Conservation (phyloP, 1,140 invertebrate species). For the Sweltsa coloradensis region DNA sequence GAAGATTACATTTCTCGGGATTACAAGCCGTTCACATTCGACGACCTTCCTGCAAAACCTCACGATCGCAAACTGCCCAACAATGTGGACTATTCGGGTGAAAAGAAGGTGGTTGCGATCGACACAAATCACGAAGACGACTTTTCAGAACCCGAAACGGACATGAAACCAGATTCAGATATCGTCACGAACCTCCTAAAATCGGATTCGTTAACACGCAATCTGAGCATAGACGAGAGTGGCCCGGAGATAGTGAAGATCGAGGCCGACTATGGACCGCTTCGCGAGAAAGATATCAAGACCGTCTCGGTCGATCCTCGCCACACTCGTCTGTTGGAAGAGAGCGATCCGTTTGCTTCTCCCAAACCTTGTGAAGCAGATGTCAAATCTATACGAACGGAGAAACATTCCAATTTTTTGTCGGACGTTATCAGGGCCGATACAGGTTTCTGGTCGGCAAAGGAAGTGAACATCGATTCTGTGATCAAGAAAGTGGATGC, state of each 20-base stretch:
- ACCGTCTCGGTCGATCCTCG: slow-evolving; percentile 3
- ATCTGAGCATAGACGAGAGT: slow-evolving; percentile 2
- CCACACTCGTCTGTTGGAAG: neutral
- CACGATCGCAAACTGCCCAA: too few species aligned
- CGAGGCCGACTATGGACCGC: too few species aligned
- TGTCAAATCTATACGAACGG: neutral
- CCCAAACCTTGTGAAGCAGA: neutral
- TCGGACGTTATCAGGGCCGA: neutral
- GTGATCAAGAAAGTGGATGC: slow-evolving; percentile 67
- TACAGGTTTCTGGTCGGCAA: slow-evolving; percentile 44
- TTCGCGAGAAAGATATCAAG: slow-evolving; percentile 5
- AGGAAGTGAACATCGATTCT: slow-evolving; percentile 63
- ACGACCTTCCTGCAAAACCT: too few species aligned
- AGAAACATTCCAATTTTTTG: neutral
- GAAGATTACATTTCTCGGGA: too few species aligned
- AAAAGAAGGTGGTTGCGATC: too few species aligned
- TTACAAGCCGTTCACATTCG: too few species aligned
- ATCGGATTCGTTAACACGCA: slow-evolving; percentile 9
- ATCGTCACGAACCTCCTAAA: slow-evolving; percentile 5
- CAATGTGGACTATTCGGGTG: too few species aligned
- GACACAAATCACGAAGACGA: slow-evolving; percentile 1
- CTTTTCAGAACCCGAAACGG: slow-evolving; percentile 11
- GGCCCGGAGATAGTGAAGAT: too few species aligned
- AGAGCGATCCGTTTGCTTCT: slow-evolving; percentile 6
- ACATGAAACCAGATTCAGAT: slow-evolving; percentile 11